Evolutionary conservation across 1,140 invertebrate species (phyloP).

Genomic region (Drosophila chauvacae): DNA sequence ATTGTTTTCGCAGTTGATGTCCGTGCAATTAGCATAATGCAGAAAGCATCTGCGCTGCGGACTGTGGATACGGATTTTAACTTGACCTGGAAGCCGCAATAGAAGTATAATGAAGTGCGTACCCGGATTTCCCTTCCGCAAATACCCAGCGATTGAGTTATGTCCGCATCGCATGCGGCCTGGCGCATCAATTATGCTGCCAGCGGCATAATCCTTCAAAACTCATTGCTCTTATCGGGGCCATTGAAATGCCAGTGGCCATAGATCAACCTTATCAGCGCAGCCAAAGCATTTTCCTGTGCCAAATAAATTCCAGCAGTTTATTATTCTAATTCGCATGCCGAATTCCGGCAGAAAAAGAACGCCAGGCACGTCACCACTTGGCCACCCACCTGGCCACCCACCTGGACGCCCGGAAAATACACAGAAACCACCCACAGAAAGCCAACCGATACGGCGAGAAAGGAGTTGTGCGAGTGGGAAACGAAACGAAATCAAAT

Average conservation of each 20-base stretch:
- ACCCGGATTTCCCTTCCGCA: conserved; percentile 23
- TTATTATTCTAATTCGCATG: conserved; percentile 80
- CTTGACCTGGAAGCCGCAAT: not conserved
- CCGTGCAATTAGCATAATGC: conserved; percentile 59
- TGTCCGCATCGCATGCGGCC: conserved; percentile 42
- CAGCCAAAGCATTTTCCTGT: conserved; percentile 73
- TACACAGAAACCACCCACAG: conserved; percentile 6
- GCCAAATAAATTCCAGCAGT: conserved; percentile 77
- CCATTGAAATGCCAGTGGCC: conserved; percentile 56
- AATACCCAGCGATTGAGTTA: conserved; percentile 45
- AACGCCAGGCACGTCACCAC: conserved; percentile 43
- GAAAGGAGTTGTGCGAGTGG: conserved; percentile 45
- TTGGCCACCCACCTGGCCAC: conserved; percentile 4
- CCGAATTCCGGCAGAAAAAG: conserved; percentile 49
- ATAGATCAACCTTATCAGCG: conserved; percentile 80
- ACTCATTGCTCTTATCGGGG: conserved; percentile 63
- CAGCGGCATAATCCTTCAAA: conserved; percentile 57
- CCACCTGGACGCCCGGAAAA: not conserved
- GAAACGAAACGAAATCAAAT: conserved; percentile 72
- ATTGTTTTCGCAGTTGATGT: conserved; percentile 54
- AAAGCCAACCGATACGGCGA: conserved; percentile 17
- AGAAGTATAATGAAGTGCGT: conserved; percentile 40
- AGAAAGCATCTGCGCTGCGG: conserved; percentile 19
- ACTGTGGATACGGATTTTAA: not conserved
- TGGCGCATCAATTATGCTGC: conserved; percentile 51